Evolutionary conservation across 64 coral and sea anemone genomes (phyloP).

Genomic region (Orbicella faveolata): DNA sequence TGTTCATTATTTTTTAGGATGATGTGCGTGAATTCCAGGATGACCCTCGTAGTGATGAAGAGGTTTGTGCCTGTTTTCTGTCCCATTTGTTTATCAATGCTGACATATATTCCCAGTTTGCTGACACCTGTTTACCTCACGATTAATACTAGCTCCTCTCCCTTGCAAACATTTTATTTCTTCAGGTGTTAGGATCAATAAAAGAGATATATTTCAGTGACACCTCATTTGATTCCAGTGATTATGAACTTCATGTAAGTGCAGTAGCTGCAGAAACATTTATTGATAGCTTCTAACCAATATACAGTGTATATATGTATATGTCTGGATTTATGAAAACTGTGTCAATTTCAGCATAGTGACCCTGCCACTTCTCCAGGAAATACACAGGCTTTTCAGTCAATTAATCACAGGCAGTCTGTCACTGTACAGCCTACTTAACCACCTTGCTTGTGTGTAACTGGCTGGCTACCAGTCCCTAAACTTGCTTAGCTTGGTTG

Average conservation of each 20-base stretch:
- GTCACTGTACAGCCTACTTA: no score
- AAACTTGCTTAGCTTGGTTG: no score
- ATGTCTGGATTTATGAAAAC: no score
- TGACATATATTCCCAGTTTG: no score
- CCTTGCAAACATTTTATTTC: not conserved
- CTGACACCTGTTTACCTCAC: no score
- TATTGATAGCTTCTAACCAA: not conserved
- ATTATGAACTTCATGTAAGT: constrained; percentile 94
- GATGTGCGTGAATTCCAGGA: constrained; percentile 81
- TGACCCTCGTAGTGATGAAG: constrained; percentile 88
- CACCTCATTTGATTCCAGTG: constrained; percentile 93
- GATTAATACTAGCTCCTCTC: no score
- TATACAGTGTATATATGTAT: not conserved
- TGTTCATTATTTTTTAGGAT: constrained; percentile 52
- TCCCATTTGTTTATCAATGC: not conserved
- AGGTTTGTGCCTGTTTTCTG: constrained; percentile 42
- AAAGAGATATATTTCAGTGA: constrained; percentile 92
- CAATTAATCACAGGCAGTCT: no score
- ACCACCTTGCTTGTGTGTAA: no score
- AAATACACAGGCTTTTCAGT: no score
- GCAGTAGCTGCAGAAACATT: not conserved
- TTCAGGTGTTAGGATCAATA: constrained; percentile 85
- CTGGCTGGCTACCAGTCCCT: no score
- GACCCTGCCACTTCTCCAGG: no score
- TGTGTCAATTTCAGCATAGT: no score